Conservation (phyloP, 2,797 vertebrate species). For the Lagocephalus sceleratus region DNA sequence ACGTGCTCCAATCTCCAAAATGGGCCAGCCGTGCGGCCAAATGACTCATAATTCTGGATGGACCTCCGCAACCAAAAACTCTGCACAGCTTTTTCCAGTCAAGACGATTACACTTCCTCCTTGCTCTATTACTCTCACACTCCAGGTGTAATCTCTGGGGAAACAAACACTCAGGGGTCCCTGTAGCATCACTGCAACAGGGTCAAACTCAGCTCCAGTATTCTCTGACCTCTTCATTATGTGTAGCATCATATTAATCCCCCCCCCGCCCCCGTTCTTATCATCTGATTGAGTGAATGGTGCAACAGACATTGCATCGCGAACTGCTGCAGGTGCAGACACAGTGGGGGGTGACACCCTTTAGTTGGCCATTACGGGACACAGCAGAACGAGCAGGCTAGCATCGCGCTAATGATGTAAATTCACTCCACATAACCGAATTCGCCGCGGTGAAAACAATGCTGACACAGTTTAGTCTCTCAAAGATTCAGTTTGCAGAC, state of each 20-base stretch:
- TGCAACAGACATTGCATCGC: no score
- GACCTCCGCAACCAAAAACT: no score
- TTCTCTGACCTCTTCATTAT: no score
- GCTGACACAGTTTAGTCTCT: not conserved
- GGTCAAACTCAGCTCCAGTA: no score
- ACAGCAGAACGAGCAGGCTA: not conserved
- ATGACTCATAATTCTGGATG: no score
- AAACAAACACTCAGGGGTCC: conserved; percentile 35
- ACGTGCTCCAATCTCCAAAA: no score
- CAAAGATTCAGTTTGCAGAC: not conserved
- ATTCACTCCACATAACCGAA: conserved; percentile 7
- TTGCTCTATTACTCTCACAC: conserved; percentile 3
- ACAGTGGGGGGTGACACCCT: conserved; percentile 1
- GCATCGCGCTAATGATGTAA: conserved; percentile 15
- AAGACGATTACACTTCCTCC: not conserved
- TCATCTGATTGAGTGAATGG: conserved; percentile 6
- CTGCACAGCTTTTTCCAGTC: no score
- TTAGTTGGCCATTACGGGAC: conserved; percentile 6
- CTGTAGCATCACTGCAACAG: no score
- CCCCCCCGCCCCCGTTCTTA: conserved; percentile 4
- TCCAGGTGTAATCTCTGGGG: conserved; percentile 19
- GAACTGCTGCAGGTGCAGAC: conserved; percentile 2
- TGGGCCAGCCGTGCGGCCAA: no score
- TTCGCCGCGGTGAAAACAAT: conserved; percentile 4
- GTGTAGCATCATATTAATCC: no score